phyloP scores from a whole-genome alignment of 2,888 invertebrate genomes.

The Hyalella azteca region DNA sequence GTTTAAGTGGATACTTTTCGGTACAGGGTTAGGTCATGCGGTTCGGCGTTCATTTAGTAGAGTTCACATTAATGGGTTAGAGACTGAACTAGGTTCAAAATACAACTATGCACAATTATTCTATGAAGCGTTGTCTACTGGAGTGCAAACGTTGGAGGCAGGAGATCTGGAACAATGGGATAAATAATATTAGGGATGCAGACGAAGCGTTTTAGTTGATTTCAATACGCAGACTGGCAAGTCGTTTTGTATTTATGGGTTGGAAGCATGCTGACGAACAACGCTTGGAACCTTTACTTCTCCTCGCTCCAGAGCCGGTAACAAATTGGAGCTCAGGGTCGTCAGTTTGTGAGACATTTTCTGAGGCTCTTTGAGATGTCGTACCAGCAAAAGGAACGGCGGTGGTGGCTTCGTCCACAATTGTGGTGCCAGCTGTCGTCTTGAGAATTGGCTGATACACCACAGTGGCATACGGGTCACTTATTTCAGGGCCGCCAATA shows the following conservation, averaged over 20 bases:
- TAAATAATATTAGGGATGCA: background rate
- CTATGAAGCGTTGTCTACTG: background rate
- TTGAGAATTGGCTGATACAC: background rate
- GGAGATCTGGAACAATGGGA: background rate
- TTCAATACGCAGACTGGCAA: background rate
- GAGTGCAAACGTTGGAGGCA: background rate
- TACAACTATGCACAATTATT: background rate
- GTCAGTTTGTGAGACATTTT: background rate
- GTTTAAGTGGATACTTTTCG: no score
- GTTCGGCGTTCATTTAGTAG: no score
- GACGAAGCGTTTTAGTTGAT: background rate
- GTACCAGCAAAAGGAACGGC: constrained; percentile 4
- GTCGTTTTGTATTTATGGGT: background rate
- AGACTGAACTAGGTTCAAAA: background rate
- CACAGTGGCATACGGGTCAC: constrained; percentile 21
- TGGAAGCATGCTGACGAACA: constrained; percentile 16
- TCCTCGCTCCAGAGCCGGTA: constrained; percentile 36
- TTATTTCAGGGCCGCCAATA: constrained; percentile 14
- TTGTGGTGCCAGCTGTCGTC: background rate
- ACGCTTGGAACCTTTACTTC: constrained; percentile 34
- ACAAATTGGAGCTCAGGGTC: constrained; percentile 15
- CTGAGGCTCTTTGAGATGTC: background rate
- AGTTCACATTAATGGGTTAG: constrained; percentile 1
- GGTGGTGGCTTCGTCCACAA: background rate
- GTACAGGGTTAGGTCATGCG: no score